These are phyloP conservation scores for Cheilosia scutellata DNA, from an alignment of 2,888 invertebrate genomes.

Conservation along the genomic window DNA sequence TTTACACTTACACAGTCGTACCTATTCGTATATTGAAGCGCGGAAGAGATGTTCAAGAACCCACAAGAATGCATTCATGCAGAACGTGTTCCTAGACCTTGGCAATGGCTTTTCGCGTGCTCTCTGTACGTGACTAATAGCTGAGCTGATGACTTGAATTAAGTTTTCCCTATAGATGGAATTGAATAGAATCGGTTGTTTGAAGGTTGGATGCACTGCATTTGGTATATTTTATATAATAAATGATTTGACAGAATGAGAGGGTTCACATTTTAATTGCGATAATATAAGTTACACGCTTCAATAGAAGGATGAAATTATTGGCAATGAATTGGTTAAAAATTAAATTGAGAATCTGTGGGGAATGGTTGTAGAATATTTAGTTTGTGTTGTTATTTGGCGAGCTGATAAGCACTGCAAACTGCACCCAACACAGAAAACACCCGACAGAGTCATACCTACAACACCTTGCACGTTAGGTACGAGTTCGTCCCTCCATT, in stretches of 20 bases:
- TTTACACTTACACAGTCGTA: too few species aligned
- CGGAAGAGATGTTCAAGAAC: constrained; percentile 54
- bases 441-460: too few species aligned
- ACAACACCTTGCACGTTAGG: too few species aligned
- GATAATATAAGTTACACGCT: neutral
- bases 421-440: too few species aligned
- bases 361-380: too few species aligned
- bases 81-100: constrained; percentile 68
- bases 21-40: neutral
- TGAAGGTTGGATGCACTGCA: constrained; percentile 30
- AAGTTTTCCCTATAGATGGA: constrained; percentile 9
- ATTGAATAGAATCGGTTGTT: constrained; percentile 37
- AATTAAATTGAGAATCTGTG: too few species aligned
- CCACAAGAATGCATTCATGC: constrained; percentile 56
- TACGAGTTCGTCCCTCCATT: too few species aligned
- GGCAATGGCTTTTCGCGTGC: constrained; percentile 66
- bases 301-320: neutral
- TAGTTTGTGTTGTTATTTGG: too few species aligned
- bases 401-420: too few species aligned
- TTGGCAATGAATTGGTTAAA: neutral
- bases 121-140: constrained; percentile 69
- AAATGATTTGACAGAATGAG: neutral
- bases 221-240: constrained; percentile 10
- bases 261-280: neutral
- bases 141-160: constrained; percentile 54